Evolutionary conservation across 2,888 invertebrate genomes (phyloP), one percentile per base, ranked within the genome.

Genomic region (Drosophila hamatofila): DNA sequence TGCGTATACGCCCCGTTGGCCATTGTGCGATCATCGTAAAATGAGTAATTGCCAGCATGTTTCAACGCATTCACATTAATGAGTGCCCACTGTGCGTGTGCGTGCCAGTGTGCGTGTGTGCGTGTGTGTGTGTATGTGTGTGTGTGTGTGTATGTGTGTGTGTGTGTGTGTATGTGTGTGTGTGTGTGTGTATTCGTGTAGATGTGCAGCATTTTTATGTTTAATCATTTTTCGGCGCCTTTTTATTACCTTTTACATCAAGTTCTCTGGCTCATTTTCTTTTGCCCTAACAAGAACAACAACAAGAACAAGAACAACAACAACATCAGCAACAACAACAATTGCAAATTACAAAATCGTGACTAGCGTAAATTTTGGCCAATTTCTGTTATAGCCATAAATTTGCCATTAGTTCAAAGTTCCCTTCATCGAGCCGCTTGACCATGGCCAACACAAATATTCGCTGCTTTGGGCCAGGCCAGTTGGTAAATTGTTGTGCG

Each of bases 11-110:
- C 81, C 83, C 72, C 69, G 72, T 81, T 70, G 75, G 65, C 78
- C 82, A 77, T 75, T 75, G 80, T 83, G 78, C 73, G 85, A 89
- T 78, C 86, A 89, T 80, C 84, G 81, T 90, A 86, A 88, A 88
- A 89, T 89, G 90, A 90, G 88, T 90, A 89, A 90, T 88, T 86
- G 91, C 82, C 79, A 79, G 80, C 85, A 85, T 90, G 90, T 83
- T 88, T 81, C 72, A 67, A 72, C 83, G 77, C 83, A 89, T 80
- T 86, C 86, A 73, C 86, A 71, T 84, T 88, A 88, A 86, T 86
- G 84, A 88, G 83, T 66, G 71, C 61, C 58, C 44, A 46, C 51
- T 71, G 66, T 83, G 66, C 59, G 55, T 69, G 54, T 56, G 51
- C 57, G 25, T 60, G 30, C 48, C 16, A 23, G 48, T 54, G 46